Evolutionary conservation across 2,888 invertebrate species (phyloP).

Genomic region (Drosophila paramelanica): DNA sequence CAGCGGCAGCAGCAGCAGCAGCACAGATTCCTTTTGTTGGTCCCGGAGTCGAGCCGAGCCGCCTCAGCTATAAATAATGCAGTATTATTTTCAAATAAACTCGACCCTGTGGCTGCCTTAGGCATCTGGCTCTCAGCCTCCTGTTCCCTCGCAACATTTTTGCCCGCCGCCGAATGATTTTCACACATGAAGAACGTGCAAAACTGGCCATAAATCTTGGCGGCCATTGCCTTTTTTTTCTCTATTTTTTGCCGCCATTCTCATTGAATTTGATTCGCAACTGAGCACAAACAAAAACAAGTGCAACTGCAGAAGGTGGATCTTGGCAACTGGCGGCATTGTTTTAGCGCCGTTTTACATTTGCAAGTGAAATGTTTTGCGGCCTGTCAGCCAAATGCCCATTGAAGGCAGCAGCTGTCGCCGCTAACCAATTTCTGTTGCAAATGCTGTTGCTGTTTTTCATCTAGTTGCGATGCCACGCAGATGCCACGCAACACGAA

Average conservation of each 20-base stretch:
- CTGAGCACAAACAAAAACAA: conserved; percentile 23
- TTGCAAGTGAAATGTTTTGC: conserved; percentile 74
- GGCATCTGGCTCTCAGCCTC: conserved; percentile 36
- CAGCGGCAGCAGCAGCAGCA: conserved; percentile 19
- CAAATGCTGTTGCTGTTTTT: conserved; percentile 39
- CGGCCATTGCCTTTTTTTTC: conserved; percentile 34
- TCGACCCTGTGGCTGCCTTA: conserved; percentile 60
- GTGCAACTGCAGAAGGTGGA: conserved; percentile 42
- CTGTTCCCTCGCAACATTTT: conserved; percentile 6
- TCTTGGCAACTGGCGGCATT: conserved; percentile 40
- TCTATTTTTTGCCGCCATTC: conserved; percentile 32
- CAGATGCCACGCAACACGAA: conserved; percentile 23
- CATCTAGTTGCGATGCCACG: conserved; percentile 9
- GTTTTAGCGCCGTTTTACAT: conserved; percentile 65
- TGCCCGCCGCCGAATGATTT: conserved; percentile 70
- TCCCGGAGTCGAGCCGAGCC: conserved; percentile 41
- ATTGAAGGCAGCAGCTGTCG: conserved; percentile 33
- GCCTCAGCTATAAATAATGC: conserved; percentile 75
- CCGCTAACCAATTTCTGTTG: conserved; percentile 59
- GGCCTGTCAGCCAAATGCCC: conserved; percentile 57
- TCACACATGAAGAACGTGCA: conserved; percentile 80
- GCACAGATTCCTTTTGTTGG: conserved; percentile 46
- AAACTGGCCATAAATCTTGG: conserved; percentile 75
- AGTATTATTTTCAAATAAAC: conserved; percentile 81
- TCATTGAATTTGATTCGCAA: conserved; percentile 72